phyloP scores from a whole-genome alignment of 2,113 vertebrate species.

The Phalacrocorax carbo region DNA sequence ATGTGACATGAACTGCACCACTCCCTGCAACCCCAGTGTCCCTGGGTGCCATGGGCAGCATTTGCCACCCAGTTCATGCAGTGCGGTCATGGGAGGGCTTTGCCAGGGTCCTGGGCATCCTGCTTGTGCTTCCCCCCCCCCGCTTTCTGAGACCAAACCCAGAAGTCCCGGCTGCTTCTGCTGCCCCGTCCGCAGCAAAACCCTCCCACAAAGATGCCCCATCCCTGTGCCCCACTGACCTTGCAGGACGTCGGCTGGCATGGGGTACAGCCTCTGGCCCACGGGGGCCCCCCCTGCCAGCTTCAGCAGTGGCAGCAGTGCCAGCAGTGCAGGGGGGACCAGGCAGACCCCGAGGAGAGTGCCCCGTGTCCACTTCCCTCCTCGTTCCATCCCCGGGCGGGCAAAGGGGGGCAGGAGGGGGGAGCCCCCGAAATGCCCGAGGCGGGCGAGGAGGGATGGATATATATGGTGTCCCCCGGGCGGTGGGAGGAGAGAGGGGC shows the following conservation, averaged over 20 bases:
- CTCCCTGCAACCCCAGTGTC: neutral
- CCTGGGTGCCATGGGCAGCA: neutral
- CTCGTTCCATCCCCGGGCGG: neutral
- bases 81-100: accelerated
- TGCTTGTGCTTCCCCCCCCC: neutral
- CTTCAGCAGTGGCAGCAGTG: conserved; percentile 68
- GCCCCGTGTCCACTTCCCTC: neutral
- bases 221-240: conserved; percentile 68
- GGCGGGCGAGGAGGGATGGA: conserved; percentile 63
- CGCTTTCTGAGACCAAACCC: neutral
- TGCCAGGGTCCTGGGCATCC: neutral
- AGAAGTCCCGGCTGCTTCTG: neutral
- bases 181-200: neutral
- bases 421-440: conserved; percentile 40
- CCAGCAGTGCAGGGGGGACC: conserved; percentile 20
- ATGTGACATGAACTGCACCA: accelerated
- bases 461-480: conserved; percentile 83
- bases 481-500: conserved; percentile 70
- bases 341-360: neutral
- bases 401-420: conserved; percentile 2
- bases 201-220: neutral
- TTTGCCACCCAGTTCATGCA: neutral
- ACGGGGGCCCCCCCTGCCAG: conserved; percentile 70
- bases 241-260: conserved; percentile 83
- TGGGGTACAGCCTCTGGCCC: conserved; percentile 81